Percentiles rank a stretch among this genome's conserved stretches.
These are phyloP conservation scores for Ennomos fuscantarius DNA, from an alignment of 2,888 invertebrate species.

Conservation along the genomic window DNA sequence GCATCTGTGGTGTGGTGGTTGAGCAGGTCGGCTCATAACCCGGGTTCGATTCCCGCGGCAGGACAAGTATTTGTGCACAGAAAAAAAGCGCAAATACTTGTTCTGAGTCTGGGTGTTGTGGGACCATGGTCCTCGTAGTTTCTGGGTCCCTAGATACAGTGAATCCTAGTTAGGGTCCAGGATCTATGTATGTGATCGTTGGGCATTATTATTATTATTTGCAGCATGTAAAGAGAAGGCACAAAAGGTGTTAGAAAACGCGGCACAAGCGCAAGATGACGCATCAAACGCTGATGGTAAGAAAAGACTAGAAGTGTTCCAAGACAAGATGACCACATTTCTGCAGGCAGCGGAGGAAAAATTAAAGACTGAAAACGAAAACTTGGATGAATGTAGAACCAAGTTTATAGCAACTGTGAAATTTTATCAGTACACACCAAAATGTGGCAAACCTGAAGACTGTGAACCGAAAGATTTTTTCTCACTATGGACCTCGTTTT, in stretches of 20 bases:
- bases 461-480: slow-evolving; percentile 96
- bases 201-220: no score
- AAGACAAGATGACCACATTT: slow-evolving; percentile 94
- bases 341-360: slow-evolving; percentile 90
- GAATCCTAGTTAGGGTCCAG: no score
- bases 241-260: slow-evolving; percentile 87
- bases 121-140: no score
- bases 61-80: no score
- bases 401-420: slow-evolving; percentile 92
- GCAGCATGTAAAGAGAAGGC: slow-evolving; percentile 91
- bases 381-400: slow-evolving; percentile 91
- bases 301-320: slow-evolving; percentile 85
- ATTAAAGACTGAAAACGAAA: slow-evolving; percentile 90
- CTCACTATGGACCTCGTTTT: slow-evolving; percentile 94
- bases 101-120: no score
- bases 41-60: no score
- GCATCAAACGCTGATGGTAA: slow-evolving; percentile 70
- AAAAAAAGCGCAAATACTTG: no score
- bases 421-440: slow-evolving; percentile 95
- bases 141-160: no score
- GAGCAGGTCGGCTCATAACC: no score
- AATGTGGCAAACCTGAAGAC: slow-evolving; percentile 88
- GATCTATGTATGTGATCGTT: no score
- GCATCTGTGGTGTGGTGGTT: no score
- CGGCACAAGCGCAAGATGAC: slow-evolving; percentile 81